Percentiles rank a stretch among this genome's conserved stretches.
phyloP scores from a whole-genome alignment of 2,888 invertebrate genomes.

The Thelaira solivaga region DNA sequence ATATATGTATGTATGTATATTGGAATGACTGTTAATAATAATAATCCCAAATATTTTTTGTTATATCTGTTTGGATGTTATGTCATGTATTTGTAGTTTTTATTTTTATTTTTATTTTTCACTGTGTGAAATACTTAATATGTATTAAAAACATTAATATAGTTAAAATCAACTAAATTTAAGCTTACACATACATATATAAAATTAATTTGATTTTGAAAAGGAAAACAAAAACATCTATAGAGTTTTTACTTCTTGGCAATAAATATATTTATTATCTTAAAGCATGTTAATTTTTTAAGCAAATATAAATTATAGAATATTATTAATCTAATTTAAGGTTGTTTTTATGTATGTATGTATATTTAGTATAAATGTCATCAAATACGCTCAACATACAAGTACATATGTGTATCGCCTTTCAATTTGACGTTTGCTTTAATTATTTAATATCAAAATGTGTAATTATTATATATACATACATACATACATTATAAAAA shows the following conservation, averaged over 20 bases:
- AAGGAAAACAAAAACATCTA: conserved; percentile 15
- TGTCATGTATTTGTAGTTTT: not conserved
- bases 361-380: conserved; percentile 15
- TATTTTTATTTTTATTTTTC: conserved; percentile 40
- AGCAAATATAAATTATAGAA: conserved; percentile 33
- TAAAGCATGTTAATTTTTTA: conserved; percentile 50
- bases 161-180: conserved; percentile 25
- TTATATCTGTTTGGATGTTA: conserved; percentile 28
- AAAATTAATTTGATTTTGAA: conserved; percentile 17
- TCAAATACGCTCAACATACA: conserved; percentile 14
- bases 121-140: conserved; percentile 55
- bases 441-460: conserved; percentile 12
- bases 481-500: too few relatives aligned
- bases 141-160: not conserved
- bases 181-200: conserved; percentile 5
- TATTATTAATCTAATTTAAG: conserved; percentile 20
- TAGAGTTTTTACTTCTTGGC: conserved; percentile 3
- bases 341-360: conserved; percentile 19
- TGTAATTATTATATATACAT: conserved; percentile 5
- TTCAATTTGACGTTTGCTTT: conserved; percentile 22
- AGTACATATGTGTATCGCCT: conserved; percentile 6
- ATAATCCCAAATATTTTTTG: conserved; percentile 40
- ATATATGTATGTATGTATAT: too few relatives aligned
- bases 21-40: conserved; percentile 32
- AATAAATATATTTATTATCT: conserved; percentile 22